Conservation (phyloP, 2,797 vertebrate genomes). For the Australoheros facetus region DNA sequence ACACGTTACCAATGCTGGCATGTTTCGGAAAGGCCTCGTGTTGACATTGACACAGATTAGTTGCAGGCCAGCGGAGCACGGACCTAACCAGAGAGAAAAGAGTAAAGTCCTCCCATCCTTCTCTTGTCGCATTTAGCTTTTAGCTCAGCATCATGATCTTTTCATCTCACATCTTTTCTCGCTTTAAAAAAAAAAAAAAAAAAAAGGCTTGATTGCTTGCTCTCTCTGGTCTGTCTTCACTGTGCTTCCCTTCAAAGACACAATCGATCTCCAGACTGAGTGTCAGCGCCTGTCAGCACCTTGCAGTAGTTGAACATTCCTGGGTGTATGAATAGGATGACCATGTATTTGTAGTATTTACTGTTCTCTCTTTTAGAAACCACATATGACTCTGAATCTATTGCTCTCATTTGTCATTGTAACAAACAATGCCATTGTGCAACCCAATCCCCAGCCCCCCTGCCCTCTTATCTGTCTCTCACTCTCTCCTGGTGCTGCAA, state of each 20-base stretch:
- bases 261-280: slow-evolving; percentile 52
- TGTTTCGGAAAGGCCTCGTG: slow-evolving; percentile 71
- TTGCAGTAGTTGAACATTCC: slow-evolving; percentile 55
- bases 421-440: slow-evolving; percentile 78
- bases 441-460: slow-evolving; percentile 62
- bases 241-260: slow-evolving; percentile 61
- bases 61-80: slow-evolving; percentile 56
- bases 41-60: slow-evolving; percentile 79
- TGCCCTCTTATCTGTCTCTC: slow-evolving; percentile 18
- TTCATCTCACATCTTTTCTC: slow-evolving; percentile 20
- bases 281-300: slow-evolving; percentile 60
- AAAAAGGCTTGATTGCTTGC: slow-evolving; percentile 31
- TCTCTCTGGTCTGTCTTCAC: slow-evolving; percentile 54
- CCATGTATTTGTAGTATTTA: slow-evolving; percentile 67
- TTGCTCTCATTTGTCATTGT: slow-evolving; percentile 68
- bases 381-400: slow-evolving; percentile 63
- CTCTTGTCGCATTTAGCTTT: background rate
- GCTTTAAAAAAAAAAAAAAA: background rate
- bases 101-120: slow-evolving; percentile 5
- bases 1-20: slow-evolving; percentile 30
- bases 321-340: slow-evolving; percentile 69
- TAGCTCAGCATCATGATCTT: slow-evolving; percentile 3
- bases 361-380: slow-evolving; percentile 73
- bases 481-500: slow-evolving; percentile 53
- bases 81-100: slow-evolving; percentile 13